Conservation (phyloP, 2,888 invertebrate species). For the Eristalinus sepulchralis region DNA sequence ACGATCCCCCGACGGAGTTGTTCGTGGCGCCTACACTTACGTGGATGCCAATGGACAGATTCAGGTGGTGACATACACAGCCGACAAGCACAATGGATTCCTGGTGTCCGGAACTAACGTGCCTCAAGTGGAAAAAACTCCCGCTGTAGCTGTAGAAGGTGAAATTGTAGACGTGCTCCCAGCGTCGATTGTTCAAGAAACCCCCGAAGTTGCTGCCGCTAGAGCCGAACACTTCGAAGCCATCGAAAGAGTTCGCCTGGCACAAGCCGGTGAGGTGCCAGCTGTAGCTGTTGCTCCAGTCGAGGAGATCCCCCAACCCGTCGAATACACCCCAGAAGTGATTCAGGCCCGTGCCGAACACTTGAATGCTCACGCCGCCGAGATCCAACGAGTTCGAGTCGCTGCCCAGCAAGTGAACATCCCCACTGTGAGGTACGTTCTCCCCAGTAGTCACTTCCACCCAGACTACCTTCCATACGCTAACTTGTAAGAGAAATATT, state of each 20-base stretch:
- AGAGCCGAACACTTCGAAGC: constrained; percentile 52
- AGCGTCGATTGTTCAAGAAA: constrained; percentile 27
- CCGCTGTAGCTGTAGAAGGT: constrained; percentile 4
- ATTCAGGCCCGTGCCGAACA: constrained; percentile 64
- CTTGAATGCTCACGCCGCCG: constrained; percentile 21
- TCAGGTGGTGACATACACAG: constrained; percentile 74
- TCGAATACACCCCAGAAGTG: constrained; percentile 58
- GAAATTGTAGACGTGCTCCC: constrained; percentile 20
- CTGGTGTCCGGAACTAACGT: constrained; percentile 75
- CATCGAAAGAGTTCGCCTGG: constrained; percentile 2
- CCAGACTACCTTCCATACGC: constrained; percentile 52
- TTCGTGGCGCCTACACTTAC: constrained; percentile 77
- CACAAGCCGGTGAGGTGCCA: neutral
- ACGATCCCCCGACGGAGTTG: constrained; percentile 72
- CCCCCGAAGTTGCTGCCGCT: constrained; percentile 55
- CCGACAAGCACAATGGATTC: constrained; percentile 76
- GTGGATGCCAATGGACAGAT: constrained; percentile 76
- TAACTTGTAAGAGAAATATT: constrained; percentile 15
- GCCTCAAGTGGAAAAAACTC: constrained; percentile 43
- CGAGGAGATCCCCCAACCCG: neutral
- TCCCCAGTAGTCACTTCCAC: constrained; percentile 18
- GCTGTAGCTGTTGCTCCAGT: neutral
- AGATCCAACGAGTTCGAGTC: neutral
- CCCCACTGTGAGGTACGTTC: neutral
- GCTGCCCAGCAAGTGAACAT: constrained; percentile 9